Conservation (phyloP, 1,140 invertebrate genomes). For the Mizuhopecten yessoensis region DNA sequence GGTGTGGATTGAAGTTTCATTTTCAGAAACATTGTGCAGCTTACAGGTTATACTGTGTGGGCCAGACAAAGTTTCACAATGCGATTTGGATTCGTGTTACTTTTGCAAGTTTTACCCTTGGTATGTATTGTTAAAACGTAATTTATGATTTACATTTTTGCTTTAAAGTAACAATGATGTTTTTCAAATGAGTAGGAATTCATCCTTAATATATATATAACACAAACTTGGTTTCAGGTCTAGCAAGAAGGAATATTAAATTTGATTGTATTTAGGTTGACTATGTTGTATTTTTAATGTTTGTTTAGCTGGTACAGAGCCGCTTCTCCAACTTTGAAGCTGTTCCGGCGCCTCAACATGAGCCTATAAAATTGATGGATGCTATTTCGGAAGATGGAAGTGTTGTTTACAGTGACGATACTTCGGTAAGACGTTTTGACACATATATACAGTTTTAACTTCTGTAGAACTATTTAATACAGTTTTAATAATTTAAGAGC, state of each 20-base stretch:
- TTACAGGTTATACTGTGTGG: constrained; percentile 8
- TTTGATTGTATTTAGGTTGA: too few species aligned
- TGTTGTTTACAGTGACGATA: not conserved
- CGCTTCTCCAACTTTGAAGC: not conserved
- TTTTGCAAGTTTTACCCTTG: not conserved
- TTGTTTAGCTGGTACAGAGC: not conserved
- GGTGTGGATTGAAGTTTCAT: not conserved
- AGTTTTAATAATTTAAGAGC: too few species aligned
- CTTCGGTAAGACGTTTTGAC: not conserved
- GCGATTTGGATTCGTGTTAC: not conserved
- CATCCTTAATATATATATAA: too few species aligned
- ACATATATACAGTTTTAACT: too few species aligned
- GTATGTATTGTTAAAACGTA: not conserved
- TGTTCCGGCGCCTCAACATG: not conserved
- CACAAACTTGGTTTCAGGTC: too few species aligned
- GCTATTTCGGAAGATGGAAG: constrained; percentile 12
- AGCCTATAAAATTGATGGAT: not conserved
- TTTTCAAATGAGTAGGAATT: too few species aligned
- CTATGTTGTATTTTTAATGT: too few species aligned
- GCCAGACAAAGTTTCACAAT: not conserved
- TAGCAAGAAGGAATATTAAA: too few species aligned
- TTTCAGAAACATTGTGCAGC: not conserved
- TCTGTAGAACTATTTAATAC: too few species aligned
- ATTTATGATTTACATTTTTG: too few species aligned
- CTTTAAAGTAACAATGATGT: too few species aligned